These are phyloP conservation scores for Meandrina meandrites DNA, from an alignment of 92 coral and sea anemone species.

Conservation along the genomic window DNA sequence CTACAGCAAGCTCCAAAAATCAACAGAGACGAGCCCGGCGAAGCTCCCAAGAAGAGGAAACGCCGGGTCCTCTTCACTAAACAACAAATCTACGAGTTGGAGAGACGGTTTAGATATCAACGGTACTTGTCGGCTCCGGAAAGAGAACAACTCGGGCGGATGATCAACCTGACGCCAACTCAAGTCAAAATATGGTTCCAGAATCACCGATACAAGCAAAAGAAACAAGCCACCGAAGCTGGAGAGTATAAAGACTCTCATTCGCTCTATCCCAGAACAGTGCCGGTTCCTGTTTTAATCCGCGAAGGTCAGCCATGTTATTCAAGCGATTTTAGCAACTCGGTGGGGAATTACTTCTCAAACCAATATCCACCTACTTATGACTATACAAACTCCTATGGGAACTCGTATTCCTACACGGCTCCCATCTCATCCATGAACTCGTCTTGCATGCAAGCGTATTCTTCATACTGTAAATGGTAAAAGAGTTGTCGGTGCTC, in stretches of 20 bases:
- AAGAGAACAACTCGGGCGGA: conserved; percentile 96
- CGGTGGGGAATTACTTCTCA: conserved; percentile 59
- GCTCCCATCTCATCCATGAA: conserved; percentile 59
- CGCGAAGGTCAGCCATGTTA: conserved; percentile 95
- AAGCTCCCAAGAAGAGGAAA: conserved; percentile 88
- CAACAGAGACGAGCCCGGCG: conserved; percentile 68
- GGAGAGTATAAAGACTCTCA: conserved; percentile 90
- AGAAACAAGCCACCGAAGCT: conserved; percentile 93
- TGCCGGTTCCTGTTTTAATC: conserved; percentile 91
- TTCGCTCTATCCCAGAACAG: conserved; percentile 86
- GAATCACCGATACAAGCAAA: conserved; percentile 97
- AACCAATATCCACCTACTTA: conserved; percentile 68
- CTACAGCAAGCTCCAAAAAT: conserved; percentile 47
- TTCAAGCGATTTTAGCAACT: conserved; percentile 59
- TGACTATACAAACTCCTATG: conserved; percentile 71
- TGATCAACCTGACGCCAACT: conserved; percentile 96
- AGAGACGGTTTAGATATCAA: conserved; percentile 95
- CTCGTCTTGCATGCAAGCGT: conserved; percentile 81
- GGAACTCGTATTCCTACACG: conserved; percentile 55
- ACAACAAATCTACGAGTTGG: conserved; percentile 97
- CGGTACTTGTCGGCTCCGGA: conserved; percentile 99
- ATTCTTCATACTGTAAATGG: conserved; percentile 79
- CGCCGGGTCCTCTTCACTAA: conserved; percentile 96
- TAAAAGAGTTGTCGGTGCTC: conserved; percentile 19
- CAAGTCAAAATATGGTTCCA: conserved; percentile 99